Base-by-base conservation (phyloP, 1,140 invertebrate genomes). In the Bombus consobrinus region DNA sequence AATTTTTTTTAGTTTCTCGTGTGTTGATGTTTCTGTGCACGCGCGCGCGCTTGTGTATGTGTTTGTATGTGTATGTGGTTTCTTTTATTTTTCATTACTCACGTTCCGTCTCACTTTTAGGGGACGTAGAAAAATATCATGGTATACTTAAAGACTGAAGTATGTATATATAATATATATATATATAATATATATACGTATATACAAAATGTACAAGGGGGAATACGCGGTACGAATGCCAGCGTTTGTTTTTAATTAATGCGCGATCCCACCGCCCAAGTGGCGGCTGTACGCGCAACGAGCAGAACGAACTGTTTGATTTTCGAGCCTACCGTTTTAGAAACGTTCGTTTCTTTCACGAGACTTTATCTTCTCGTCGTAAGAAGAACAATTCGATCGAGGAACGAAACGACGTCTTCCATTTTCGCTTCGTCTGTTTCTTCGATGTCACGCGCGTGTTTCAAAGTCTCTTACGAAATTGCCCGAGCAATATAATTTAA, bases 111-210 rank as follows among this genome's bases (percentile, higher is more conserved):
- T 87, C 79, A 37, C 80, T 80, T 69, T 86, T 84, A 79, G 71
- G 89, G 83, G 91, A 93, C 92, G 94, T 95, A 95, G 92, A 95
- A 95, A 95, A 95, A 95, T 95, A 95, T 95, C 92, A 95, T 92
- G 93, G 93, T 93, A 93, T 93, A 88, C 88, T 86, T 92, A 91
- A 80, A 72, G 90, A 75, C n/a, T 81, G 81, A 75, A 81, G 78
- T 81, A 69, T 75, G 81, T 87, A 74, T 86, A 79, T 84, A 77
- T 83, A 69, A n/a, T 76, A 68, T 81, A 80, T 37, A 37, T 37
- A 37, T 37, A 39, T 85, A 62, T 78, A 73, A 85, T 74, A 68
- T 85, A 82, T 81, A 82, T 81, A 86, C 37, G 76, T 85, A 81
- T 87, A 83, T 91, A 91, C 90, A 90, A 80, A 89, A 90, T 90